Evolutionary conservation across 2,888 invertebrate genomes (phyloP).

Genomic region (Blastobasis lacticolella): DNA sequence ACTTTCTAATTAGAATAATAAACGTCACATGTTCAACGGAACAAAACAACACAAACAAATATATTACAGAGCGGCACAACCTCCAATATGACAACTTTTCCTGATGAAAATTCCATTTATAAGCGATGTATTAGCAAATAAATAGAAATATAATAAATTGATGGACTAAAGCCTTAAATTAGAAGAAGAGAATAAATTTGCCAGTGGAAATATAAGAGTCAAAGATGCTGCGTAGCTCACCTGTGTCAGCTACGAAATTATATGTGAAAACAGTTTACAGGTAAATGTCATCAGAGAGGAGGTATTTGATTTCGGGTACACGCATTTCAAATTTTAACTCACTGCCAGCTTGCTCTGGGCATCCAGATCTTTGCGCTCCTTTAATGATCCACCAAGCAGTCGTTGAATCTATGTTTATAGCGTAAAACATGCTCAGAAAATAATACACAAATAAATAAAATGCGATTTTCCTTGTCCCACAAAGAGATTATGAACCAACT

Average conservation of each 20-base stretch:
- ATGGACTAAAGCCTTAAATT: too few species aligned
- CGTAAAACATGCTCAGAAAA: slow-evolving; percentile 41
- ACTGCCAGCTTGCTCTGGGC: slow-evolving; percentile 78
- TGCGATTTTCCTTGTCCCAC: slow-evolving; percentile 24
- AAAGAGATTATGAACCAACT: slow-evolving; percentile 9
- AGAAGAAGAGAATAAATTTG: too few species aligned
- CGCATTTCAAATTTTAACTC: slow-evolving; percentile 58
- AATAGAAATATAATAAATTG: too few species aligned
- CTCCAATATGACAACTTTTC: too few species aligned
- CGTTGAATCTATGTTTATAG: slow-evolving; percentile 77
- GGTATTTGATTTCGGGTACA: not conserved
- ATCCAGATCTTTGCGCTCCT: slow-evolving; percentile 79
- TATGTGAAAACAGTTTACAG: too few species aligned
- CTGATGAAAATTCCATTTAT: too few species aligned
- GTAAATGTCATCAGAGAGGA: too few species aligned
- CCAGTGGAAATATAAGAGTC: too few species aligned
- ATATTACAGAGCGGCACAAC: slow-evolving; percentile 16
- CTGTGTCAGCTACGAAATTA: too few species aligned
- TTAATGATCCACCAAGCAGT: slow-evolving; percentile 81
- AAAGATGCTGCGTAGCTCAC: too few species aligned
- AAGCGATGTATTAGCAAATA: too few species aligned
- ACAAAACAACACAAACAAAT: slow-evolving; percentile 5
- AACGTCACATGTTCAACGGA: not conserved
- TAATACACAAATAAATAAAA: slow-evolving; percentile 30
- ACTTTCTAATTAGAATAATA: not conserved